phyloP scores from a whole-genome alignment of 2,888 invertebrate genomes.

The Epiblema foenella region DNA sequence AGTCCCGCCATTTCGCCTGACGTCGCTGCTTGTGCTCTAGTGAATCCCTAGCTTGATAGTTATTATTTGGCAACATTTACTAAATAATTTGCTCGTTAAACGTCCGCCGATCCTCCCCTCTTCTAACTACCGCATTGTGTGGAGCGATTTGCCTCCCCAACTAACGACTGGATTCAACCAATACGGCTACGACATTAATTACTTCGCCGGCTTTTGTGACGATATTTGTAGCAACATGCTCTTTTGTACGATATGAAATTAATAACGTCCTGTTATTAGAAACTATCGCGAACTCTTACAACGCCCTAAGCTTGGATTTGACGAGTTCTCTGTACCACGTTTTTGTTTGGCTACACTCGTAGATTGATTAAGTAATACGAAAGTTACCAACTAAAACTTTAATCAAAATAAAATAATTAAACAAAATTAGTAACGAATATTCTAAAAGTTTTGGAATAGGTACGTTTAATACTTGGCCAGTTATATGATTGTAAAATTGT shows the following conservation, averaged over 20 bases:
- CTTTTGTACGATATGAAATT: constrained; percentile 78
- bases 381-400: constrained; percentile 30
- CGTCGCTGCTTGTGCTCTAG: neutral
- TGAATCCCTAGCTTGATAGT: constrained; percentile 1
- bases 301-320: constrained; percentile 56
- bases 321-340: constrained; percentile 66
- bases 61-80: constrained; percentile 83
- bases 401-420: constrained; percentile 34
- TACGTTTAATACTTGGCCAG: neutral
- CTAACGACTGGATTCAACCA: constrained; percentile 76
- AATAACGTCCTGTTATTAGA: constrained; percentile 71
- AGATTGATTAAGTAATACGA: neutral
- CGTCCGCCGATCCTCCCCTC: constrained; percentile 74
- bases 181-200: constrained; percentile 78
- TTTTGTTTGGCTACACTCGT: constrained; percentile 12
- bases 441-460: neutral
- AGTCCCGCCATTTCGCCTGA: neutral
- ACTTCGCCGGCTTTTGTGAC: constrained; percentile 71
- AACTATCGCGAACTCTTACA: constrained; percentile 70
- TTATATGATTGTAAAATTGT: neutral
- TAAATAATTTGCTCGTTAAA: constrained; percentile 85
- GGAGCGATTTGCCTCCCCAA: constrained; percentile 65
- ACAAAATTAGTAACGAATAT: constrained; percentile 27
- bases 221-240: constrained; percentile 79
- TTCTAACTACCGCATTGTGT: constrained; percentile 81